Evolutionary conservation across 2,888 invertebrate genomes (phyloP).

Genomic region (Polydrusus pterygomalis): DNA sequence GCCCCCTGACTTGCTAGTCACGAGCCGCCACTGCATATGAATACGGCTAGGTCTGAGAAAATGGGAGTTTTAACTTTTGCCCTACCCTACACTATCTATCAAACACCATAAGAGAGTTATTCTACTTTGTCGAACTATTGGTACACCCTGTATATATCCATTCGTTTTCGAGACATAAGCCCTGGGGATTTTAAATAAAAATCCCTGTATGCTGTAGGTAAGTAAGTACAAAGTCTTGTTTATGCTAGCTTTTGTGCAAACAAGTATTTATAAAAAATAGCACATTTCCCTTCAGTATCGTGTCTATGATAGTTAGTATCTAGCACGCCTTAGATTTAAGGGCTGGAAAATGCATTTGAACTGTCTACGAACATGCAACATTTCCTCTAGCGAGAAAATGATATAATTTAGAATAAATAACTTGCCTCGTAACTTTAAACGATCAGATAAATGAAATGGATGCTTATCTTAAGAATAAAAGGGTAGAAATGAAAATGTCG

Average conservation of each 20-base stretch:
- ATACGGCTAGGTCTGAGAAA: too few relatives aligned
- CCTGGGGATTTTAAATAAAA: too few relatives aligned
- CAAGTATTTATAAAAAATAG: not conserved
- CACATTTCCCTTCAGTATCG: not conserved
- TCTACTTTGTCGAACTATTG: too few relatives aligned
- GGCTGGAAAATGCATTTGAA: conserved; percentile 15
- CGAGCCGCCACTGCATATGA: too few relatives aligned
- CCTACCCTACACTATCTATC: too few relatives aligned
- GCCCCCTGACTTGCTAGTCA: too few relatives aligned
- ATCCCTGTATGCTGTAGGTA: too few relatives aligned
- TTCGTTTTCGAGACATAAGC: too few relatives aligned
- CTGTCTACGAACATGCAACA: conserved; percentile 12
- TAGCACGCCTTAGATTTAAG: conserved; percentile 27
- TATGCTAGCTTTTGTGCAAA: not conserved
- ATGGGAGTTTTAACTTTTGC: too few relatives aligned
- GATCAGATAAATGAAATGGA: not conserved
- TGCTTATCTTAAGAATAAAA: not conserved
- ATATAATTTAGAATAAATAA: not conserved
- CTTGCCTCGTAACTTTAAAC: not conserved
- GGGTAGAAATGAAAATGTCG: not conserved
- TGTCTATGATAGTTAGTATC: conserved; percentile 16
- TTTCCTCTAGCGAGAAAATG: not conserved
- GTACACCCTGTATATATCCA: too few relatives aligned
- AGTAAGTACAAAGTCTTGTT: too few relatives aligned
- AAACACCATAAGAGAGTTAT: too few relatives aligned